Conservation (phyloP, 2,888 invertebrate species). For the Xestia rhomboidea region DNA sequence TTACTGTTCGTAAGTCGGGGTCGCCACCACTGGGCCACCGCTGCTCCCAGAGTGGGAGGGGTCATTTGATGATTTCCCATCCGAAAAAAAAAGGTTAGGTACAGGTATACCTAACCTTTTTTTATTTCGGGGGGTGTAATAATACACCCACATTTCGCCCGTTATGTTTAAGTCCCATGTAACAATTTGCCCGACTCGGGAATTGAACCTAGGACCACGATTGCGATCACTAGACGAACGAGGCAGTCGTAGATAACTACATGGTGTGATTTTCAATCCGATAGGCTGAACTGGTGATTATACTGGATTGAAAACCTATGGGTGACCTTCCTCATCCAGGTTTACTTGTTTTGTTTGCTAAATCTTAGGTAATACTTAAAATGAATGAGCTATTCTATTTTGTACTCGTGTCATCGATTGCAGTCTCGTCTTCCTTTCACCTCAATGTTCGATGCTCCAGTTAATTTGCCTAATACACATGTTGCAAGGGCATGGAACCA, state of each 20-base stretch:
- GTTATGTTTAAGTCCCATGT: no score
- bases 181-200: no score
- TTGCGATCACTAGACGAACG: no score
- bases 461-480: slow-evolving; percentile 71
- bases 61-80: no score
- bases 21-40: no score
- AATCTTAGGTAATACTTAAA: background rate
- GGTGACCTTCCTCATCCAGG: background rate
- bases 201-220: no score
- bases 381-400: background rate
- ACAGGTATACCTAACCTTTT: no score
- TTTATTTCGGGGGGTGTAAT: no score
- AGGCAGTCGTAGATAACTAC: background rate
- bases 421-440: slow-evolving; percentile 79
- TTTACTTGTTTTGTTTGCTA: background rate
- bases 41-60: no score
- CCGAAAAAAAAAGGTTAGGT: no score
- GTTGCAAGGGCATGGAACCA: slow-evolving; percentile 78
- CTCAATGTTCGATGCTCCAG: slow-evolving; percentile 59
- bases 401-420: slow-evolving; percentile 4
- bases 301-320: background rate
- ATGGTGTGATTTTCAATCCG: background rate
- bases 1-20: no score
- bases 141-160: no score
- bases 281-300: background rate